Base-by-base conservation (phyloP, 1,140 invertebrate genomes). In the Gonatopus flavifemur region DNA sequence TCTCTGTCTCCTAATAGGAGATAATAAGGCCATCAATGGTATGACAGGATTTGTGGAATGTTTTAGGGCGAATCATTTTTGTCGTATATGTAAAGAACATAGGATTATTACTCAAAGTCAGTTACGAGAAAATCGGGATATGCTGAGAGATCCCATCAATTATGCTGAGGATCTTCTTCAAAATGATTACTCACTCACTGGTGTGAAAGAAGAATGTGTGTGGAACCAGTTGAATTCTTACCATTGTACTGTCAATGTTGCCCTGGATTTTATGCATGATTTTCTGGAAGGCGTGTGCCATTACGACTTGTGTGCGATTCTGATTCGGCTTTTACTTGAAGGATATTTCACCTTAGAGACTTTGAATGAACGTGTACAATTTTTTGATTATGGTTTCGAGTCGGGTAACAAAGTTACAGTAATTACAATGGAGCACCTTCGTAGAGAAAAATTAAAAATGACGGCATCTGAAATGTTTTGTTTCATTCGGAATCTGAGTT, bases 241-340 rank as follows among this genome's bases (percentile, higher is more conserved):
- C 21, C 35, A 36, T 12, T 8, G 21, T 7, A 22, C 18, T 39
- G 13, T 10, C 21, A 39, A 39, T 39, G 4, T 1, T 7, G 21
- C 13, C 12, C 4, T 39, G 8, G 37, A 39, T 22, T 16, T 39
- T n/a, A 39, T 39, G 37, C 37, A 39, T 21, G 37, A 39, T 39
- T 39, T 9, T 22, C 25, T 39, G 3, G 19, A 39, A 22, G 37
- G 20, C 6, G 19, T 39, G n/a, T 39, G 37, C 19, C 37, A 39
- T 22, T 39, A n/a, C 8, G 37, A 39, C 10, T 12, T 39, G 20
- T 22, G 37, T 16, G 37, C 37, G 6, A 10, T 39, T n/a, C 16
- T 39, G 25, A 12, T 22, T 39, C 1, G 25, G 15, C 7, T 39
- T 22, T 13, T 39, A 19, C 21, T 16, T 5, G 2, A 36, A 36